Evolutionary conservation across 2,113 vertebrate genomes (phyloP).

Genomic region (Cyphomyrus plagiostoma): DNA sequence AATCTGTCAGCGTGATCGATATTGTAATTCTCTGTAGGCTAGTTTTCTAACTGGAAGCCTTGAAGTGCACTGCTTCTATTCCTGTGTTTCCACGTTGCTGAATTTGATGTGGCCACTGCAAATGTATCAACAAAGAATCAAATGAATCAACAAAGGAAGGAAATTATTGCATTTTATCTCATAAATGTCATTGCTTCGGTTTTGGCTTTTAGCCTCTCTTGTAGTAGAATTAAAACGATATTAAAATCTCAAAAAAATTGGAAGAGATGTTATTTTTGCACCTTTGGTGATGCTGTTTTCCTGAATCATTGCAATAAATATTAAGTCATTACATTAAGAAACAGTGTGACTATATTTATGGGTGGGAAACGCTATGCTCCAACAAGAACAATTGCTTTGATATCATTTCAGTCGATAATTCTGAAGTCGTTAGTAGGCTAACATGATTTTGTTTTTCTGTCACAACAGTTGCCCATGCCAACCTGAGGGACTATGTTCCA

Average conservation of each 20-base stretch:
- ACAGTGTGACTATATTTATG: not conserved
- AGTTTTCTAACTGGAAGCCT: not conserved
- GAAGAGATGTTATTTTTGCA: not conserved
- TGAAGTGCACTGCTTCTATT: not conserved
- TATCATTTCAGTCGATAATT: conserved; percentile 27
- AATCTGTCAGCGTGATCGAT: not conserved
- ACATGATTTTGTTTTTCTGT: conserved; percentile 26
- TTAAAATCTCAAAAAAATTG: not conserved
- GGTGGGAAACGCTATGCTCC: not conserved
- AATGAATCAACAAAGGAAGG: too few relatives aligned
- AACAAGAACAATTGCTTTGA: conserved; percentile 33
- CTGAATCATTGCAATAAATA: not conserved
- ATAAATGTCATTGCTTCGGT: not conserved
- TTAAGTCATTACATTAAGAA: not conserved
- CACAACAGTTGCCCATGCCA: not conserved
- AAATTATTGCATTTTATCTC: not conserved
- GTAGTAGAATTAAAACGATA: not conserved
- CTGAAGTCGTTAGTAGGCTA: conserved; percentile 29
- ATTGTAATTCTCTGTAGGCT: not conserved
- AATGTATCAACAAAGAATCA: not conserved
- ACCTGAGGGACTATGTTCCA: not conserved
- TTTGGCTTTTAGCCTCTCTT: conserved; percentile 10
- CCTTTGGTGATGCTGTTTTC: not conserved
- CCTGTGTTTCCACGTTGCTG: not conserved
- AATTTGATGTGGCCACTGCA: not conserved